These are phyloP conservation scores for Lasioglossum albipes DNA, from an alignment of 1,140 invertebrate genomes.

Conservation along the genomic window DNA sequence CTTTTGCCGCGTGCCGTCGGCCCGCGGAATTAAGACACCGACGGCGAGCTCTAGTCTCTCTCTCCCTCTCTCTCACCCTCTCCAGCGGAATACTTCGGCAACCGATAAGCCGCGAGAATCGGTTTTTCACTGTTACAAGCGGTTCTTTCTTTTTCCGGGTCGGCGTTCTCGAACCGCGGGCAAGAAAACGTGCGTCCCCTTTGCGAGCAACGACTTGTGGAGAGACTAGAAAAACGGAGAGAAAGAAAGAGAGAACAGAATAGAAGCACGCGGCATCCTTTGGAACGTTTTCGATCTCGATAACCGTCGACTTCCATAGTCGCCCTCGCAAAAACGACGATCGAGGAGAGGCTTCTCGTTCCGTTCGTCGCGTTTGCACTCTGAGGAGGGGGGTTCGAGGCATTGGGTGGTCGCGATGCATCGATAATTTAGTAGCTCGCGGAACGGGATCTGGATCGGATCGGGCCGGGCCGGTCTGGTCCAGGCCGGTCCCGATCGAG, in stretches of 20 bases:
- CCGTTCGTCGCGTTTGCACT: background rate
- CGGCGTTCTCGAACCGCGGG: background rate
- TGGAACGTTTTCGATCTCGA: too few species aligned
- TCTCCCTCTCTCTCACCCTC: background rate
- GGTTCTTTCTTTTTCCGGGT: slow-evolving; percentile 3
- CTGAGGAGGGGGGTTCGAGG: background rate
- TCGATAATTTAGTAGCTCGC: slow-evolving; percentile 12
- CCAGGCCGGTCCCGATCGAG: too few species aligned
- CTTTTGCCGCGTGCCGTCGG: slow-evolving; percentile 41
- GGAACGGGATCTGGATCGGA: background rate
- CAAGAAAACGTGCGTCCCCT: background rate
- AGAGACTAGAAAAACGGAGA: too few species aligned
- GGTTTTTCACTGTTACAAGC: background rate
- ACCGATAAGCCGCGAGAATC: slow-evolving; percentile 28
- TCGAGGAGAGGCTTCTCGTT: background rate
- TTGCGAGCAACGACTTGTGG: background rate
- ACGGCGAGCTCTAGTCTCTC: slow-evolving; percentile 38
- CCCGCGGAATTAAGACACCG: slow-evolving; percentile 69
- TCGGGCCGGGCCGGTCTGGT: too few species aligned
- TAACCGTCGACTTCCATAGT: too few species aligned
- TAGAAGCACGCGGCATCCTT: too few species aligned
- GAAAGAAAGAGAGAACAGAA: too few species aligned
- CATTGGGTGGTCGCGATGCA: slow-evolving; percentile 1
- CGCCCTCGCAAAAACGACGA: background rate
- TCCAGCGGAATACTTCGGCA: slow-evolving; percentile 15